Base-by-base conservation (phyloP, 2,888 invertebrate genomes). In the Archaeoteleia sp. region DNA sequence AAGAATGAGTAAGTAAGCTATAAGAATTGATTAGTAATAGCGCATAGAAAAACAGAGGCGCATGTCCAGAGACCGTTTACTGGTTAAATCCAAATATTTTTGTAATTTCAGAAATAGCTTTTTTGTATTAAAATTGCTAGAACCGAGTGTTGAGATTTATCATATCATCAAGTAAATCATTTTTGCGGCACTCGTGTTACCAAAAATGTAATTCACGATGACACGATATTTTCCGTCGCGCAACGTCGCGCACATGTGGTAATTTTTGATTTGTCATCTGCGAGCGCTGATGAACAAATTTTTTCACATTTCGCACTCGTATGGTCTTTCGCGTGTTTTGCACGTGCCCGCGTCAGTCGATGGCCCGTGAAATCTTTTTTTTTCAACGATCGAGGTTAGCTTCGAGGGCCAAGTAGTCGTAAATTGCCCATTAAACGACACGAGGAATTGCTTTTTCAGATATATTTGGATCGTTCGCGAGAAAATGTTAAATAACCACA, bases 361-460 rank as follows among this genome's bases (percentile, higher is more conserved):
- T 20, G 5, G 20, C 20, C 20, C 20, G 20, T 20, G 5, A 20
- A 5, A 2, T 20, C 20, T 20, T 20, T 20, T 5, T 20, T 20
- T 43, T 62, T 53, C 23, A 9, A n/a, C 39, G 39, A 9, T 39
- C 23, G 39, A 39, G 39, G 39, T 39, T 39, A 20, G 10, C 25
- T 34, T 10, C 14, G 15, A 20, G 17, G 10, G 35, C 42, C 23
- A 48, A 15, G 34, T 4, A 9, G 27, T 34, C 54, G 54, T 58
- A 58, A 68, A 68, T 63, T 46, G 49, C 12, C 54, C 55, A 63
- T 68, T 68, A 63, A 48, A 10, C 32, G 58, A 20, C 37, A 48
- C 62, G 58, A 57, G 53, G 10, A 34, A 30, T 5, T 14, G 53
- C 48, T 62, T 62, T 20, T 20, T 20, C 34, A 12, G 10, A 1